Evolutionary conservation across 1,140 invertebrate species (phyloP).

Genomic region (Anoplophora glabripennis): DNA sequence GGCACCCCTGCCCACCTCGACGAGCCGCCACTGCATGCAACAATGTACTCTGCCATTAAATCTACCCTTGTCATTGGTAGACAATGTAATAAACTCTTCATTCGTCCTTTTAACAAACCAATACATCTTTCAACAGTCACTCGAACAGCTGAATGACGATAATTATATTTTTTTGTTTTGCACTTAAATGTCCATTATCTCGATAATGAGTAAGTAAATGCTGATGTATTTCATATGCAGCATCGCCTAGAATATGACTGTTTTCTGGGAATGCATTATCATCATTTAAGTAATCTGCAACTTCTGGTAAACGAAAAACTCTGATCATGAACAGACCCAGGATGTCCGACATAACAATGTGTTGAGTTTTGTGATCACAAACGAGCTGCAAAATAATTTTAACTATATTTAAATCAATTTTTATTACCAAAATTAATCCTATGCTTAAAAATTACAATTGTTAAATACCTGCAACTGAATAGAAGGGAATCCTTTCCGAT

Average conservation of each 20-base stretch:
- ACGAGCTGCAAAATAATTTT: conserved; percentile 16
- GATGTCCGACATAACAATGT: conserved; percentile 24
- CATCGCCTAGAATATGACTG: conserved; percentile 24
- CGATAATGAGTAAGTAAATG: conserved; percentile 22
- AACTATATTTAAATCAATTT: conserved; percentile 7
- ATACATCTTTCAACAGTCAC: conserved; percentile 16
- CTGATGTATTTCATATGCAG: conserved; percentile 21
- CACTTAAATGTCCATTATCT: conserved; percentile 24
- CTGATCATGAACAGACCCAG: conserved; percentile 24
- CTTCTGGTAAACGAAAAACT: conserved; percentile 20
- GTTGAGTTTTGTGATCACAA: conserved; percentile 21
- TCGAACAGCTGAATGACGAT: conserved; percentile 11
- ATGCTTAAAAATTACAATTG: conserved; percentile 6
- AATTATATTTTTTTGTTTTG: conserved; percentile 19
- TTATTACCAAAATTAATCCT: conserved; percentile 7
- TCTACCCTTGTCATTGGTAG: too few species aligned
- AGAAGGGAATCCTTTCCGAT: conserved; percentile 20
- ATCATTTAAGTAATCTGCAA: conserved; percentile 16
- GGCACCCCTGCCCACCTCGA: too few species aligned
- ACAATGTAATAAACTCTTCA: too few species aligned
- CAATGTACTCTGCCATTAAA: too few species aligned
- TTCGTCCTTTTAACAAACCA: too few species aligned
- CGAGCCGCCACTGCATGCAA: too few species aligned
- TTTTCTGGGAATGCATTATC: conserved; percentile 17
- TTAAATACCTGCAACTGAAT: conserved; percentile 20